phyloP scores from a whole-genome alignment of 2,113 vertebrate species.

The Larimichthys polyactis region DNA sequence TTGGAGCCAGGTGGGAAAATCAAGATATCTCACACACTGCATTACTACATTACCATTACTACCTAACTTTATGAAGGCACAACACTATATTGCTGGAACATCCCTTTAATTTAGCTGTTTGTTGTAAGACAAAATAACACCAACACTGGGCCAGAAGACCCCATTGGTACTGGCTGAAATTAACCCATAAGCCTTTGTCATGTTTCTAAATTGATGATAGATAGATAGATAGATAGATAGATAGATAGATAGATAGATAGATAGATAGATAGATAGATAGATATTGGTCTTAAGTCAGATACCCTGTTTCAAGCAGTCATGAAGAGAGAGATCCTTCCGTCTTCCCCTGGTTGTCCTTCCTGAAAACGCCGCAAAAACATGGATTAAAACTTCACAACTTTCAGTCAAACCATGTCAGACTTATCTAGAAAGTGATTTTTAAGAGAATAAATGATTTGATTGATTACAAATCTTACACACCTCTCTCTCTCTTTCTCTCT shows the following conservation, averaged over 20 bases:
- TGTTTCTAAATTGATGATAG: background rate
- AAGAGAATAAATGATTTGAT: background rate
- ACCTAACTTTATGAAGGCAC: background rate
- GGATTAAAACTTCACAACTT: slow-evolving; percentile 54
- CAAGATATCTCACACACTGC: background rate
- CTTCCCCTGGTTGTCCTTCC: slow-evolving; percentile 4
- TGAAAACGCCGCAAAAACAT: slow-evolving; percentile 35
- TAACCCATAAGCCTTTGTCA: no score
- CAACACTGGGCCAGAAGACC: no score
- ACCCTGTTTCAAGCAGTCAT: slow-evolving; percentile 57
- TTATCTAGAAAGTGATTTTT: background rate
- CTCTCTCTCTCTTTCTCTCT: background rate
- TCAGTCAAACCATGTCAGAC: background rate
- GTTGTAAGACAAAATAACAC: no score
- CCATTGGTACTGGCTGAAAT: no score
- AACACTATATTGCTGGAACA: background rate
- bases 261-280: background rate
- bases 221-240: background rate
- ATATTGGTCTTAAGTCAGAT: slow-evolving; percentile 14
- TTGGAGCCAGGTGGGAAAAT: background rate
- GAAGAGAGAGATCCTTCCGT: slow-evolving; percentile 13
- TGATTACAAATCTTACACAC: slow-evolving; percentile 26
- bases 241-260: background rate
- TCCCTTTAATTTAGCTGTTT: background rate
- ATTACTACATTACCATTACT: no score